phyloP scores from a whole-genome alignment of 2,113 vertebrate genomes.

The Bos indicus region DNA sequence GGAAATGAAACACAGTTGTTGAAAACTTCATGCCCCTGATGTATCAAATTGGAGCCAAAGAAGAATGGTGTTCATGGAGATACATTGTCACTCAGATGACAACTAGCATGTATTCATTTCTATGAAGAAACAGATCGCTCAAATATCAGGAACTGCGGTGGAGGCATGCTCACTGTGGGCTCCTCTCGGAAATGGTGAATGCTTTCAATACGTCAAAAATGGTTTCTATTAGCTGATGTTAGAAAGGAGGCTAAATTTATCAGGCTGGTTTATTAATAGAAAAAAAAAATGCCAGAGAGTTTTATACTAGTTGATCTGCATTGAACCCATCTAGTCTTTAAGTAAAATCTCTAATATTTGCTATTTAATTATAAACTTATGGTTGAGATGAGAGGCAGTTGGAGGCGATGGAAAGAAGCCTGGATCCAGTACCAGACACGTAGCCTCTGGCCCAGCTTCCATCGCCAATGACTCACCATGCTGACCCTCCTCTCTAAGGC shows the following conservation, averaged over 20 bases:
- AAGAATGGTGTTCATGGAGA: constrained; percentile 41
- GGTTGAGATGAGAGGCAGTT: neutral
- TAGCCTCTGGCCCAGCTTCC: neutral
- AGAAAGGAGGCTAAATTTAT: neutral
- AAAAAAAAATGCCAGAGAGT: neutral
- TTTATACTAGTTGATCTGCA: neutral
- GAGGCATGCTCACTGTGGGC: neutral
- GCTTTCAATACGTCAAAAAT: neutral
- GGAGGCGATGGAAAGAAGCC: neutral
- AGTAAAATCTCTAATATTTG: neutral
- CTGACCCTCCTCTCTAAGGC: neutral
- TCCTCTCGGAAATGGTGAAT: neutral
- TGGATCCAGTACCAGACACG: neutral
- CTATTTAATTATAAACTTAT: neutral
- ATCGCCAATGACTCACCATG: neutral
- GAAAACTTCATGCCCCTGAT: constrained; percentile 49
- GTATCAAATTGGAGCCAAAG: constrained; percentile 66
- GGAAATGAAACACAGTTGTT: constrained; percentile 59
- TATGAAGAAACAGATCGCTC: constrained; percentile 24
- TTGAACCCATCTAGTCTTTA: neutral
- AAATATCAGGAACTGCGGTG: neutral
- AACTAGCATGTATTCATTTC: constrained; percentile 56
- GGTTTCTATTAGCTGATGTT: neutral
- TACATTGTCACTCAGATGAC: constrained; percentile 54
- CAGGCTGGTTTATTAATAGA: neutral